Conservation (phyloP, 2,113 vertebrate species). For the Montifringilla adamsi region DNA sequence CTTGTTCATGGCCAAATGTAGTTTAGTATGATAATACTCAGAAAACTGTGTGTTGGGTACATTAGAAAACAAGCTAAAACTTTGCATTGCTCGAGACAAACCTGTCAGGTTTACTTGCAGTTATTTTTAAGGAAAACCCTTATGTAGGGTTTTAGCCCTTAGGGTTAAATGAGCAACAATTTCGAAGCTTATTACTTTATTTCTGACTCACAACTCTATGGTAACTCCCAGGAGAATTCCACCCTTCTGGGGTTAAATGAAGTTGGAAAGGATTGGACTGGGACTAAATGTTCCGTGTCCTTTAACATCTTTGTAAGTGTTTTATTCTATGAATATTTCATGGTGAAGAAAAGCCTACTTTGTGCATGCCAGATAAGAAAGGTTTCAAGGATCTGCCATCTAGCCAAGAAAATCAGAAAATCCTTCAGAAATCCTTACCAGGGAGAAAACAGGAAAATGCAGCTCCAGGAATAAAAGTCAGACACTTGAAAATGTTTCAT, state of each 20-base stretch:
- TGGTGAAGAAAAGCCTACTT: not conserved
- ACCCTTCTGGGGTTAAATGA: not conserved
- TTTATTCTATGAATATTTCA: conserved; percentile 15
- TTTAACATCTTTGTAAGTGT: not conserved
- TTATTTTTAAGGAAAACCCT: not conserved
- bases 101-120: not conserved
- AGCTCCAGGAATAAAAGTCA: not conserved
- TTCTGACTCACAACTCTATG: not conserved
- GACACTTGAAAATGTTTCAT: not conserved
- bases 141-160: not conserved
- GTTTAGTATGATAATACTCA: not conserved
- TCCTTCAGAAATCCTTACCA: not conserved
- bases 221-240: not conserved
- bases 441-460: not conserved
- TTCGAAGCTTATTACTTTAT: not conserved
- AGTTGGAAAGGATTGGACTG: not conserved
- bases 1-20: not conserved
- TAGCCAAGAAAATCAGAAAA: not conserved
- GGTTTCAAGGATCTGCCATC: not conserved
- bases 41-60: not conserved
- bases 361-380: not conserved
- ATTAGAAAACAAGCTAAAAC: not conserved
- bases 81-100: not conserved
- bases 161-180: not conserved
- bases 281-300: not conserved